These are phyloP conservation scores for Parazoanthus atlanticus DNA, from an alignment of 92 coral and sea anemone genomes.

Conservation along the genomic window DNA sequence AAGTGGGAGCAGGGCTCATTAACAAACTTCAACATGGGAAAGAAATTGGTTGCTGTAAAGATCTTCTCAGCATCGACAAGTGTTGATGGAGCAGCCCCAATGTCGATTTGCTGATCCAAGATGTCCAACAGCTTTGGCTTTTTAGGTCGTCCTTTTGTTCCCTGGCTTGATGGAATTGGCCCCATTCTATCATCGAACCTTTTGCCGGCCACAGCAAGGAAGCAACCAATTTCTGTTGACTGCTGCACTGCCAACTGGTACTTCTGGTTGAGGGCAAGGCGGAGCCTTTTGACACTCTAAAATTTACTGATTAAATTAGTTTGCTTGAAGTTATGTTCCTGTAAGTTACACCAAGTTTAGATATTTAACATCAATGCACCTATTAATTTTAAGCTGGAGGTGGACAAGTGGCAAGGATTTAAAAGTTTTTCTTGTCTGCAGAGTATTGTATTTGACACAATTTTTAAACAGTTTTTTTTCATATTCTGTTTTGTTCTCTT, in stretches of 20 bases:
- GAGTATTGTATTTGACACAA: too few relatives aligned
- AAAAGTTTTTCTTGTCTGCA: too few relatives aligned
- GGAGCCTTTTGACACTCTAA: slow-evolving; percentile 27
- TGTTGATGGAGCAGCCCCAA: slow-evolving; percentile 34
- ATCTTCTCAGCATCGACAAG: slow-evolving; percentile 23
- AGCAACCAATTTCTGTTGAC: slow-evolving; percentile 23
- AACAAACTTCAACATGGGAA: slow-evolving; percentile 18
- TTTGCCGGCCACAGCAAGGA: slow-evolving; percentile 12
- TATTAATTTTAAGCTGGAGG: too few relatives aligned
- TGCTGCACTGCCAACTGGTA: slow-evolving; percentile 34
- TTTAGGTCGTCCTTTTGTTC: slow-evolving; percentile 20
- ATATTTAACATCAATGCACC: too few relatives aligned
- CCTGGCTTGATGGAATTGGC: background rate
- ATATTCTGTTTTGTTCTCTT: too few relatives aligned
- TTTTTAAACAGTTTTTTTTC: too few relatives aligned
- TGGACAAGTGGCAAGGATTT: too few relatives aligned
- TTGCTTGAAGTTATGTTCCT: background rate
- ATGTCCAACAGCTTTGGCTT: slow-evolving; percentile 7
- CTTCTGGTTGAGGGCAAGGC: slow-evolving; percentile 28
- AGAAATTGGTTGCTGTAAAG: slow-evolving; percentile 13
- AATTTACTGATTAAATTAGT: background rate
- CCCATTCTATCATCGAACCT: background rate
- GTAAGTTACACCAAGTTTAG: too few relatives aligned
- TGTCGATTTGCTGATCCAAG: slow-evolving; percentile 25
- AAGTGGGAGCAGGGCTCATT: slow-evolving; percentile 40